These are phyloP conservation scores for Plebejus melissa DNA, from an alignment of 2,888 invertebrate species.

Conservation along the genomic window DNA sequence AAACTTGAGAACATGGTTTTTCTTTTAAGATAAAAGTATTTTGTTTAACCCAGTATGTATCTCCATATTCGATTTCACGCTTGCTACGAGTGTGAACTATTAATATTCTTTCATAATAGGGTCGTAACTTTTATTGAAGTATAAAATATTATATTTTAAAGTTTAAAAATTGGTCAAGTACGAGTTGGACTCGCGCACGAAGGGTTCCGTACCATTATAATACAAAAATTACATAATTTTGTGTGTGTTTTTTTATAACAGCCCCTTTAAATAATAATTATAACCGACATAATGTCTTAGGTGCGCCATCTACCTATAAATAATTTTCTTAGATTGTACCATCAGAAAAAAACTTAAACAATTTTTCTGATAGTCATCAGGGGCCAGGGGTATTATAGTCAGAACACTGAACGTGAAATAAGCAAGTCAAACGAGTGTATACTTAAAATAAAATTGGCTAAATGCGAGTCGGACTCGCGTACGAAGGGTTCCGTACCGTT, in stretches of 20 bases:
- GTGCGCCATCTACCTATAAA: no score
- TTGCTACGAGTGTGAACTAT: background rate
- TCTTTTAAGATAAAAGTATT: slow-evolving; percentile 21
- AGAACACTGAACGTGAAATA: background rate
- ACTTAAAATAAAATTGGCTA: background rate
- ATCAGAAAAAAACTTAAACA: no score
- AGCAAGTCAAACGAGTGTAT: background rate
- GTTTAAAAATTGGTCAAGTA: no score
- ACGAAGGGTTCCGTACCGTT: no score
- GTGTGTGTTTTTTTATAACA: no score
- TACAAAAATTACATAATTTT: no score
- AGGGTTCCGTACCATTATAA: no score
- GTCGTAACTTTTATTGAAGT: background rate
- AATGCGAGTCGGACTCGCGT: no score
- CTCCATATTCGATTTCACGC: background rate
- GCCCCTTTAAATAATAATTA: no score
- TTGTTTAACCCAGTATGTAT: background rate
- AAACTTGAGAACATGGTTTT: slow-evolving; percentile 24
- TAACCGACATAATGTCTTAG: no score
- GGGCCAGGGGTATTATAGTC: background rate
- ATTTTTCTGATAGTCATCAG: background rate
- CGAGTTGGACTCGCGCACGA: no score
- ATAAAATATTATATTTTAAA: background rate
- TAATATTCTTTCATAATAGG: background rate
- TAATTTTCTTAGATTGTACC: no score